phyloP scores from a whole-genome alignment of 2,797 vertebrate genomes.

The Brotula barbata region DNA sequence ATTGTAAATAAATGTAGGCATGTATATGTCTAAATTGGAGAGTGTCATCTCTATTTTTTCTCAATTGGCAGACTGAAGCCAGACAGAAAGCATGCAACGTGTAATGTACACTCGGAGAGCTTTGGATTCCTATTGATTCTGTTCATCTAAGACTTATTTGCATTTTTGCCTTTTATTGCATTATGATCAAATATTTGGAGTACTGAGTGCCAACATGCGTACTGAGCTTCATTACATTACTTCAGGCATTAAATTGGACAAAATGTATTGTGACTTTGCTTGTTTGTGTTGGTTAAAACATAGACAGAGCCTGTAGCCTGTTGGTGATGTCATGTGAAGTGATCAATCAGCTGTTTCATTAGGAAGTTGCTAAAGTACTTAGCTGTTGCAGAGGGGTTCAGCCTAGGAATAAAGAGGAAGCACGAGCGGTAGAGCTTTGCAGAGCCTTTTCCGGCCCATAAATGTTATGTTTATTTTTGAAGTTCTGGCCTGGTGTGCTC shows the following conservation, averaged over 20 bases:
- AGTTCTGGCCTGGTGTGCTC: slow-evolving; percentile 63
- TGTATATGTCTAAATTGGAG: no score
- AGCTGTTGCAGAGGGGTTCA: slow-evolving; percentile 32
- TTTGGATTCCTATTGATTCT: no score
- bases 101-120: no score
- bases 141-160: no score
- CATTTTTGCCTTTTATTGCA: no score
- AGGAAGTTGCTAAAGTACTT: slow-evolving; percentile 48
- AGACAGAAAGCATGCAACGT: no score
- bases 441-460: slow-evolving; percentile 68
- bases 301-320: slow-evolving; percentile 5
- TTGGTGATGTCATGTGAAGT: slow-evolving; percentile 31
- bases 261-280: slow-evolving; percentile 21
- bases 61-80: no score
- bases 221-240: slow-evolving; percentile 13
- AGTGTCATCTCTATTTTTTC: no score
- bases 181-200: no score
- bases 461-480: slow-evolving; percentile 76
- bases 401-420: slow-evolving; percentile 60
- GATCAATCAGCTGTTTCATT: slow-evolving; percentile 42
- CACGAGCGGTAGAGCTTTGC: slow-evolving; percentile 58
- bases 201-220: no score
- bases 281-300: slow-evolving; percentile 14
- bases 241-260: neutral
- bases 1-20: no score